Percentiles rank a stretch among this genome's conserved stretches.
phyloP scores from a whole-genome alignment of 2,797 vertebrate species.

The Phrynocephalus vlangalii region DNA sequence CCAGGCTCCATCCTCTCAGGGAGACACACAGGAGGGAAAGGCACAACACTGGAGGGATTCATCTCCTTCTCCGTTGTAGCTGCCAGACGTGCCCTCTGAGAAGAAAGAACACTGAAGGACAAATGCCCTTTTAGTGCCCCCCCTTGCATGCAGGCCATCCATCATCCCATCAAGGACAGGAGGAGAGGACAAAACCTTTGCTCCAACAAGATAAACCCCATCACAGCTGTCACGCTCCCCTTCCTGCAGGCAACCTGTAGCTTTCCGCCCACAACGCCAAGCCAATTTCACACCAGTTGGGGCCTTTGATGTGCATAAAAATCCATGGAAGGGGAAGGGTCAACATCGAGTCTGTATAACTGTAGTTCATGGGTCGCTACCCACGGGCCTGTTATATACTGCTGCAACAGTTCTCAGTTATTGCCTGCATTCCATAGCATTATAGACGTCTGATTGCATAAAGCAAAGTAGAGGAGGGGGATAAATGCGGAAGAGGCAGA shows the following conservation, averaged over 20 bases:
- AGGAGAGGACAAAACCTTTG: constrained; percentile 25
- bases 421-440: not conserved
- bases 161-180: constrained; percentile 36
- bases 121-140: constrained; percentile 34
- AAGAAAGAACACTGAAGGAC: constrained; percentile 37
- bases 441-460: not conserved
- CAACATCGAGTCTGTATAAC: not conserved
- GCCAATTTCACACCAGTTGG: not conserved
- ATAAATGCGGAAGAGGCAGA: not conserved
- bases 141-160: constrained; percentile 25
- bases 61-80: constrained; percentile 4
- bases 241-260: not conserved
- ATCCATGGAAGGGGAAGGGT: not conserved
- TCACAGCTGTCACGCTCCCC: not conserved
- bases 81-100: constrained; percentile 28
- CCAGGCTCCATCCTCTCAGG: constrained; percentile 12
- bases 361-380: not conserved
- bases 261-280: not conserved
- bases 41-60: constrained; percentile 37
- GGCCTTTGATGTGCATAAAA: not conserved
- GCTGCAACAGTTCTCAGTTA: not conserved
- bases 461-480: not conserved
- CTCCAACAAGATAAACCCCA: constrained; percentile 23
- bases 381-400: not conserved
- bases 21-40: constrained; percentile 25